Evolutionary conservation across 1,140 invertebrate species (phyloP).

Genomic region (Drosophila navojoa): DNA sequence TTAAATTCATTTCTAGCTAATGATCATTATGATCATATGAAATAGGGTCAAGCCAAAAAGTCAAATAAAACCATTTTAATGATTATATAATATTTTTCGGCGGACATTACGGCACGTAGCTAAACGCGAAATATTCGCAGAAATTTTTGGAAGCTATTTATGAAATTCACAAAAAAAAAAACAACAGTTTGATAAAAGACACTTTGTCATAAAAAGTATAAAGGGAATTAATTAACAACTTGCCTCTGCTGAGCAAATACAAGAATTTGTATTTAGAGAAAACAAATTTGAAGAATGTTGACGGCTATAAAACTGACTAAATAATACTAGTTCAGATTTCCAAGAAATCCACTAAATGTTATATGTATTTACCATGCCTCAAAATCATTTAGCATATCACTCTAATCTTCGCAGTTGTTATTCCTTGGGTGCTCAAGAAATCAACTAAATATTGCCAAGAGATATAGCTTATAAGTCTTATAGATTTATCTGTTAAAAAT

Average conservation of each 20-base stretch:
- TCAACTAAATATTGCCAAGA: too few species aligned
- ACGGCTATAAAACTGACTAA: too few species aligned
- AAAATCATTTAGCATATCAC: too few species aligned
- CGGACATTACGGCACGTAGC: constrained; percentile 31
- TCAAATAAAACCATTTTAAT: constrained; percentile 9
- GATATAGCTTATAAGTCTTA: too few species aligned
- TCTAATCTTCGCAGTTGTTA: too few species aligned
- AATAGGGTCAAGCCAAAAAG: constrained; percentile 22
- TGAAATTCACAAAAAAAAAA: constrained; percentile 14
- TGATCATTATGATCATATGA: constrained; percentile 20
- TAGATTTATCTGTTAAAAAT: too few species aligned
- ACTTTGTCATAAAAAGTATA: background rate
- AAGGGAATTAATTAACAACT: constrained; percentile 18
- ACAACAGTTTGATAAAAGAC: background rate
- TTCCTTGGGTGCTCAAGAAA: too few species aligned
- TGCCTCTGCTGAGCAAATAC: background rate
- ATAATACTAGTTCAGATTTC: too few species aligned
- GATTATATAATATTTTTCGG: constrained; percentile 12
- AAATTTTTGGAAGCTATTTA: constrained; percentile 10
- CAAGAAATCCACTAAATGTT: too few species aligned
- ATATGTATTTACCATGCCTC: too few species aligned
- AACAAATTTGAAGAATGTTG: too few species aligned
- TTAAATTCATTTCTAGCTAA: constrained; percentile 28
- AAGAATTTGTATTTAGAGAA: background rate
- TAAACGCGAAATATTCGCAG: constrained; percentile 4